phyloP scores from a whole-genome alignment of 2,113 vertebrate genomes.

The Phalacrocorax carbo region DNA sequence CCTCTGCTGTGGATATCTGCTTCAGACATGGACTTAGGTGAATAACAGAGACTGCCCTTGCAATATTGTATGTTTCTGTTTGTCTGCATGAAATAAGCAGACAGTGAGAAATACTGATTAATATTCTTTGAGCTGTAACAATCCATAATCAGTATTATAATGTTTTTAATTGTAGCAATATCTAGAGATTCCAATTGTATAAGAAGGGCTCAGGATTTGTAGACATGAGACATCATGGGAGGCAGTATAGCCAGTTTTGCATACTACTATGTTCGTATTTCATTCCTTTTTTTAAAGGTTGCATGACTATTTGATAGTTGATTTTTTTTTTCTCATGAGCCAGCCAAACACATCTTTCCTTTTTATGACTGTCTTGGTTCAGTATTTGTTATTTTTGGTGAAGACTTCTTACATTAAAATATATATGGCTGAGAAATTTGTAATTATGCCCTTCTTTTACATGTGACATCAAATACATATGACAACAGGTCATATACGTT shows the following conservation, averaged over 20 bases:
- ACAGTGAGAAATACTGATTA: neutral
- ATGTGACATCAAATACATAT: neutral
- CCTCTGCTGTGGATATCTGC: neutral
- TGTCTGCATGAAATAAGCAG: neutral
- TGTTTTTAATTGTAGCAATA: neutral
- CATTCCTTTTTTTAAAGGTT: neutral
- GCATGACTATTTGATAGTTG: neutral
- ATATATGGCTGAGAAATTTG: neutral
- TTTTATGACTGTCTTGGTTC: neutral
- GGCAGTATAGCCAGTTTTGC: neutral
- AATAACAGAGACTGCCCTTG: neutral
- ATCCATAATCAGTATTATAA: neutral
- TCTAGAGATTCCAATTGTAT: neutral
- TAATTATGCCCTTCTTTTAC: neutral
- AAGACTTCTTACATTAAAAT: neutral
- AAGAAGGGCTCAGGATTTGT: neutral
- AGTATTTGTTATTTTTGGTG: neutral
- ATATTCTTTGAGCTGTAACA: neutral
- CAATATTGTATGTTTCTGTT: neutral
- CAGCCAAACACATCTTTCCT: neutral
- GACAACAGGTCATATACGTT: neutral
- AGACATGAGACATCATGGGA: neutral
- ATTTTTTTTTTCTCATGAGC: neutral
- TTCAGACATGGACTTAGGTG: neutral
- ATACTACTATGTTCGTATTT: neutral